Evolutionary conservation across 2,888 invertebrate genomes (phyloP), one percentile per base, ranked within the genome.

Genomic region (Calameuta idolon): DNA sequence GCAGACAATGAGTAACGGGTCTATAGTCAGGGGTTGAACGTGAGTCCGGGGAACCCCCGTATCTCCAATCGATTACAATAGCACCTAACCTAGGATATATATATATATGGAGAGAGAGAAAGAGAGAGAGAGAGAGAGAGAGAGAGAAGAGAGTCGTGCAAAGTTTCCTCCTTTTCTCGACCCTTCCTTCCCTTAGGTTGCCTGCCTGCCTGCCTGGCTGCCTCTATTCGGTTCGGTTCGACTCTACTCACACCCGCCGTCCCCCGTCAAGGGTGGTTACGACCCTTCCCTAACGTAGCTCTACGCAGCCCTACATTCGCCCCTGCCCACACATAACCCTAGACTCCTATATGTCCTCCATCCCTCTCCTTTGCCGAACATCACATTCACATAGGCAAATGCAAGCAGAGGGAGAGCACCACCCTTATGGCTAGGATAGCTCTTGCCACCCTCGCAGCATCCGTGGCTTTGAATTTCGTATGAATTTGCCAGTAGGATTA

Each of bases 1-100:
- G 83, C 87, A 86, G 88, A 87, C 88, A 88, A 88, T 86, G 88
- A 87, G 85, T 87, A 87, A 88, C 88, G 87, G 86, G 85, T 34
- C 76, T 80, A 80, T 75, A 81, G 79, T 79, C 79, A 78, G 79
- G 81, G 77, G 79, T 79, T 82, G 82, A 81, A 81, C 83, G 85
- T 85, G 83, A 84, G 83, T 83, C 83, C 83, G 83, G 85, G 84
- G 86, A 85, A 85, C 86, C 85, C 87, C 86, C 86, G 85, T 87
- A 86, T 87, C 87, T 85, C 85, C 88, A 87, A 88, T 87, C 88
- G 88, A 88, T 87, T 88, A 88, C 87, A 88, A 88, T 87, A 86
- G 87, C 88, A 88, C 88, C 88, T 87, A 87, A 86, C 85, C 85
- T 84, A 83, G 85, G 85, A 85, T 84, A 84, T 83, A 81, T 83